Conservation (phyloP, 1,140 invertebrate species). For the Aphis craccivora region DNA sequence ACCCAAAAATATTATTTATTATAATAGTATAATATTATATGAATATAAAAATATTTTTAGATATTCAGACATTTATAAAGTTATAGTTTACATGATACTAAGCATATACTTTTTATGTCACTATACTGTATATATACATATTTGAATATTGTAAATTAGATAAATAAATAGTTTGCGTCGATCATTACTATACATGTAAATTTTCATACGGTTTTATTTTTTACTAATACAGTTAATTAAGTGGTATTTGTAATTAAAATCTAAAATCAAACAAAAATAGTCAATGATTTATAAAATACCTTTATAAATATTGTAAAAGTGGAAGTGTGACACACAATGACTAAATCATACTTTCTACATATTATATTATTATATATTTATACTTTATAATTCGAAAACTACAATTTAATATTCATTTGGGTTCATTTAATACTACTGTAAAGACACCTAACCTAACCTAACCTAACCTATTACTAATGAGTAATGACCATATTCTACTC, state of each 20-base stretch:
- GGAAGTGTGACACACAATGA: neutral
- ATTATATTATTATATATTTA: too few species aligned
- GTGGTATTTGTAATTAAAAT: neutral
- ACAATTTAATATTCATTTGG: neutral
- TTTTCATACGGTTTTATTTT: neutral
- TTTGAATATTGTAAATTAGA: neutral
- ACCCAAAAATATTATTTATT: neutral
- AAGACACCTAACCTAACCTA: neutral
- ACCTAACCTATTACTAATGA: neutral
- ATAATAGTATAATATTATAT: neutral
- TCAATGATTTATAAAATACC: neutral
- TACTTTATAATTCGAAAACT: too few species aligned
- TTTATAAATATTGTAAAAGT: neutral
- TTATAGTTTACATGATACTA: neutral
- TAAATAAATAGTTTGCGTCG: neutral
- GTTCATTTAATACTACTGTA: neutral
- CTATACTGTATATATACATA: neutral
- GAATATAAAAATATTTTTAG: neutral
- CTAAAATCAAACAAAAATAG: neutral
- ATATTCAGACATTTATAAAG: neutral
- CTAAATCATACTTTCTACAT: neutral
- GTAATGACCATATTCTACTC: neutral
- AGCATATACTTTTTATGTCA: neutral
- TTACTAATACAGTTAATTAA: neutral
- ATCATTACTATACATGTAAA: neutral